phyloP scores from a whole-genome alignment of 2,888 invertebrate species.

The Notodonta dromedarius region DNA sequence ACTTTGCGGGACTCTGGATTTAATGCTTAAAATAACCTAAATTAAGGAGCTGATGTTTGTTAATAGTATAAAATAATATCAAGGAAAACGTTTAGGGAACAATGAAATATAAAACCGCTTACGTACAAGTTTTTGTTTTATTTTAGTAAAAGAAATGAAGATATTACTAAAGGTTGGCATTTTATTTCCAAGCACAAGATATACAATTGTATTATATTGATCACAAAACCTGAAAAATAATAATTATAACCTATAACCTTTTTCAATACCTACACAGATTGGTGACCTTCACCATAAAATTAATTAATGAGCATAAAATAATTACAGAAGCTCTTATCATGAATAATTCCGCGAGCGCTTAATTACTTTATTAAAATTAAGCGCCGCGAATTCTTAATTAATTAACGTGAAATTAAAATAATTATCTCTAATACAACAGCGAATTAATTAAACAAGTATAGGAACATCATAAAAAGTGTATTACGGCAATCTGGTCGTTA shows the following conservation, averaged over 20 bases:
- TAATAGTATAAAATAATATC: no score
- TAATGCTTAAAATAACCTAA: background rate
- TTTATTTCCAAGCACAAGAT: no score
- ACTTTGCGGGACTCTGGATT: slow-evolving; percentile 26
- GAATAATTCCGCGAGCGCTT: slow-evolving; percentile 8
- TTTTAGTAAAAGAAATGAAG: no score
- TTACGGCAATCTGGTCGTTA: slow-evolving; percentile 33
- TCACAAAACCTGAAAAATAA: no score
- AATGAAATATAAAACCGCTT: no score
- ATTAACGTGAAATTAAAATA: slow-evolving; percentile 15
- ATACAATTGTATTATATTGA: no score
- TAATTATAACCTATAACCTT: no score
- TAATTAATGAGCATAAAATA: background rate
- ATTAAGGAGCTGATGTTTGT: no score
- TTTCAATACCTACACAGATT: background rate
- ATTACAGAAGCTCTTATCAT: background rate
- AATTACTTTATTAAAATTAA: slow-evolving; percentile 24
- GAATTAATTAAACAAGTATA: slow-evolving; percentile 20
- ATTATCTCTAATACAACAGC: slow-evolving; percentile 15
- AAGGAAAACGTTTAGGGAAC: no score
- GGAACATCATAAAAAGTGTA: slow-evolving; percentile 35
- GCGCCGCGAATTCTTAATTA: slow-evolving; percentile 27
- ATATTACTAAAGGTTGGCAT: no score
- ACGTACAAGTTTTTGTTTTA: no score
- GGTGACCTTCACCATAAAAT: background rate